phyloP scores from a whole-genome alignment of 2,797 vertebrate species.

The Bryconaethiops microstoma region DNA sequence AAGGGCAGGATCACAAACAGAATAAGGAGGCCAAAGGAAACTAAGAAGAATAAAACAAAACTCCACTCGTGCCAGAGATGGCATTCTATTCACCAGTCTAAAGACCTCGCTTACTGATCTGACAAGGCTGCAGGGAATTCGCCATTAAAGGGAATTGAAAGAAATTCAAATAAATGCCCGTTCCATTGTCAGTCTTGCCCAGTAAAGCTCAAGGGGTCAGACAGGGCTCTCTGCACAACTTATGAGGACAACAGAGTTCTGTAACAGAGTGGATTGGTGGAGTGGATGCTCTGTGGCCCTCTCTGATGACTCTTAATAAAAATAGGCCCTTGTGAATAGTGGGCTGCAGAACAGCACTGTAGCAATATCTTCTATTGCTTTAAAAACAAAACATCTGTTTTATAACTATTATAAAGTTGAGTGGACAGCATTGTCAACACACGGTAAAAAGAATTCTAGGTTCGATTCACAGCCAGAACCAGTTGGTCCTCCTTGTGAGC shows the following conservation, averaged over 20 bases:
- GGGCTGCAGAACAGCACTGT: too few species aligned
- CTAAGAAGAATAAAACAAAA: not conserved
- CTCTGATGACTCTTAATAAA: slow-evolving; percentile 8
- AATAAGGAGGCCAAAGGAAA: not conserved
- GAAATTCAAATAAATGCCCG: not conserved
- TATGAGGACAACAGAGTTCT: not conserved
- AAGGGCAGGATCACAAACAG: slow-evolving; percentile 46
- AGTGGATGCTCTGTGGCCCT: not conserved
- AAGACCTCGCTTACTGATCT: not conserved
- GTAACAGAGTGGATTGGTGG: not conserved
- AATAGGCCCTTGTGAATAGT: not conserved
- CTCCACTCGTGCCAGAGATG: not conserved
- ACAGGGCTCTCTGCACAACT: not conserved
- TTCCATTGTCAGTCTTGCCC: not conserved
- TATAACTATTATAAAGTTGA: too few species aligned
- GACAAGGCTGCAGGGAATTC: not conserved
- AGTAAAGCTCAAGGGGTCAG: not conserved
- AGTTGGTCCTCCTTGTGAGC: too few species aligned
- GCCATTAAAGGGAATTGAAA: not conserved
- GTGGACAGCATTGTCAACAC: too few species aligned
- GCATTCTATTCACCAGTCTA: not conserved
- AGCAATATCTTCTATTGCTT: too few species aligned
- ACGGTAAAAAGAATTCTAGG: too few species aligned
- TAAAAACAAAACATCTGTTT: too few species aligned
- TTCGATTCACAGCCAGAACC: too few species aligned